Conservation (phyloP, 2,888 invertebrate genomes). For the Monoplex corrugatus region DNA sequence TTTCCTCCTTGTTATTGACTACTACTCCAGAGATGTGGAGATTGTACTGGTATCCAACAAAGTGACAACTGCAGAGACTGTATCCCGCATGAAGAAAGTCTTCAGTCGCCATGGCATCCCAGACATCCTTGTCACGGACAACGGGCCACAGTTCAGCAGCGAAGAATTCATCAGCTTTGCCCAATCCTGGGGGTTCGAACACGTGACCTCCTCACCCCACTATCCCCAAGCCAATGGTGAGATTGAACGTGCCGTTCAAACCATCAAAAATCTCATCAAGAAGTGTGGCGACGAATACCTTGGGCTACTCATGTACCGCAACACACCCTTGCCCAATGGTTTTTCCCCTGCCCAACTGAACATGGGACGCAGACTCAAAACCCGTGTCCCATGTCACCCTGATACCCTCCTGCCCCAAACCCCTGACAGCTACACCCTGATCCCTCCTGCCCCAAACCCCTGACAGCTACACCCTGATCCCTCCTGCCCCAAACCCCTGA, state of each 20-base stretch:
- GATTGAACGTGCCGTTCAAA: constrained; percentile 24
- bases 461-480: too few species aligned
- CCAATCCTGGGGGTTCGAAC: constrained; percentile 32
- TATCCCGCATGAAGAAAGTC: not conserved
- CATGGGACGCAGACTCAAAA: not conserved
- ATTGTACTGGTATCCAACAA: not conserved
- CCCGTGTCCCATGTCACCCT: not conserved
- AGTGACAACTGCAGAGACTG: not conserved
- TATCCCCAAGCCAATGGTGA: constrained; percentile 30
- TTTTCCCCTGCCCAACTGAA: not conserved
- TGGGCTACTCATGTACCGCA: not conserved
- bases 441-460: too few species aligned
- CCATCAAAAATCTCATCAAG: constrained; percentile 10
- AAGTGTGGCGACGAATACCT: constrained; percentile 12
- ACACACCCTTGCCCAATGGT: constrained; percentile 25
- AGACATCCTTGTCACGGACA: constrained; percentile 7
- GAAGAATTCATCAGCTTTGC: not conserved
- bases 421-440: not conserved
- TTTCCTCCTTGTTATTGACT: constrained; percentile 12
- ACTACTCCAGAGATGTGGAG: constrained; percentile 13
- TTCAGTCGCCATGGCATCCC: constrained; percentile 31
- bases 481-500: too few species aligned
- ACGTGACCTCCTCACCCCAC: constrained; percentile 2
- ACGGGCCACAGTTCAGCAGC: not conserved
- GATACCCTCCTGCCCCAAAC: not conserved